These are phyloP conservation scores for Drosophila lacteicornis DNA, from an alignment of 1,140 invertebrate species.

Conservation along the genomic window DNA sequence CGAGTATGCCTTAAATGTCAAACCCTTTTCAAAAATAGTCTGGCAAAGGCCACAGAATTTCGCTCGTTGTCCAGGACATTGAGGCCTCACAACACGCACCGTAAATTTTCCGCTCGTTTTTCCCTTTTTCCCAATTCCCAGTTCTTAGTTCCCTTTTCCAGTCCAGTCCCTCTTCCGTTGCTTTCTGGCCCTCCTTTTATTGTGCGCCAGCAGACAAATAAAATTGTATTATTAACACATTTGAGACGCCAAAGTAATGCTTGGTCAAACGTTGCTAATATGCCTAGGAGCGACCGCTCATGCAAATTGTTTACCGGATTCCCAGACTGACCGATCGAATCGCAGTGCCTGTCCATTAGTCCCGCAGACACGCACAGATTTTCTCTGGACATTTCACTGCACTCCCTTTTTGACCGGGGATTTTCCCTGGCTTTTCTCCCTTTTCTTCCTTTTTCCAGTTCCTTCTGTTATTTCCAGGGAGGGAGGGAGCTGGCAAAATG, in stretches of 20 bases:
- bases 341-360: slow-evolving; percentile 69
- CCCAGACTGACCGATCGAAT: slow-evolving; percentile 42
- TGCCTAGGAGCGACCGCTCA: slow-evolving; percentile 48
- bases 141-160: not conserved
- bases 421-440: not conserved
- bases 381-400: slow-evolving; percentile 3
- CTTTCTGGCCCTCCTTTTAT: not conserved
- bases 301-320: slow-evolving; percentile 68
- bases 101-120: slow-evolving; percentile 71
- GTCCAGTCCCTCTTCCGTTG: not conserved
- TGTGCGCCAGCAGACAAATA: slow-evolving; percentile 48
- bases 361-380: slow-evolving; percentile 52
- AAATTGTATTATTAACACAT: slow-evolving; percentile 83
- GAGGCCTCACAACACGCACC: slow-evolving; percentile 45
- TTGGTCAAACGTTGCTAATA: slow-evolving; percentile 77
- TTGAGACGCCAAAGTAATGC: slow-evolving; percentile 67
- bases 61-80: slow-evolving; percentile 23
- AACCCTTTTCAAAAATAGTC: slow-evolving; percentile 80
- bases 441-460: too few relatives aligned
- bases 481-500: too few relatives aligned
- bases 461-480: too few relatives aligned
- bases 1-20: slow-evolving; percentile 66
- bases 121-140: slow-evolving; percentile 5
- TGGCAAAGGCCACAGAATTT: slow-evolving; percentile 52
- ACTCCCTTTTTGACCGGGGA: not conserved